Base-by-base conservation (phyloP, 1,140 invertebrate genomes). In the Uloborus diversus region DNA sequence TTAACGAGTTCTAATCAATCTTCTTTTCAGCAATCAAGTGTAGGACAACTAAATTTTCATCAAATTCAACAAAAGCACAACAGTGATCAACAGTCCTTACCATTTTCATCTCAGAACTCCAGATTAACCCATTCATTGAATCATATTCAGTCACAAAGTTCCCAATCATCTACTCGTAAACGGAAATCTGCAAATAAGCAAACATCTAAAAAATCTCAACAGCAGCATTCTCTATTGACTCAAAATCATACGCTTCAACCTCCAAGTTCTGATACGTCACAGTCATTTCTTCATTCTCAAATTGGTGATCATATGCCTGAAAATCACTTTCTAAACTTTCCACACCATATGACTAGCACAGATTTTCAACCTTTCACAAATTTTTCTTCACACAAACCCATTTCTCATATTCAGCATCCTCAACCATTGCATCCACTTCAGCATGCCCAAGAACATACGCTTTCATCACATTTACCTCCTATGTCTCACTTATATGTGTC, bases 321-420 rank as follows among this genome's bases (percentile, higher is more conserved):
- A 47, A 68, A 79, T 69, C 76, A 79, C 32, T 79, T 69, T 14
- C 56, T 53, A 11, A 68, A 42, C 30, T 79, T 79, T 69, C 23
- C 64, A 37, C 76, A 79, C 35, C 73, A 28, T 27, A 32, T 79
- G 27, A 9, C 64, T 23, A 33, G 37, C n/a, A 61, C 76, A 14
- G 65, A 79, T 37, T 79, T 79, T 69, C 64, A 35, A 47, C n/a
- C 53, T 4, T 79, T 79, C 28, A 13, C 64, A 5, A 79, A 49
- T 69, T 79, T 68, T 49, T 59, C 76, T 33, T 32, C 76, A 32
- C 76, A 66, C 23, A 79, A 79, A 25, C 51, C 27, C 1, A 42
- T 65, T 23, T 35, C 65, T 69, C 76, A 79, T n/a, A 79, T 79
- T 32, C 76, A 79, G 23, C 76, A 79, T 51, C 76, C 76, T 59